Percentiles rank a stretch among this genome's conserved stretches.
These are phyloP conservation scores for Drosophila limbata DNA, from an alignment of 2,888 invertebrate species.

Conservation along the genomic window DNA sequence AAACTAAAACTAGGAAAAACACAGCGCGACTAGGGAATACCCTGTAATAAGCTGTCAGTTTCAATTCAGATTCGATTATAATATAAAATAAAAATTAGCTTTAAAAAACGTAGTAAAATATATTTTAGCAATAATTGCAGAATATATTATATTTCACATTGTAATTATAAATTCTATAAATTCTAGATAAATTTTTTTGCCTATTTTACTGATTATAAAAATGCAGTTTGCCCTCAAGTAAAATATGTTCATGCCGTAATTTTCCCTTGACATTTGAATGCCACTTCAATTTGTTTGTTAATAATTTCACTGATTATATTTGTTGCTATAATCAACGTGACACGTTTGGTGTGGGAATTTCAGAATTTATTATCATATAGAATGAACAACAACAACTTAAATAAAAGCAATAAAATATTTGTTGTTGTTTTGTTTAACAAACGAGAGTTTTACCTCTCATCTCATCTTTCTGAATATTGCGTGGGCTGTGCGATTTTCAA, in stretches of 20 bases:
- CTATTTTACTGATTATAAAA: background rate
- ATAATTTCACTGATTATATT: conserved; percentile 21
- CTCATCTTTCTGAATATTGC: conserved; percentile 9
- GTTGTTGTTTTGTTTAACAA: conserved; percentile 1
- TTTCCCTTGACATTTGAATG: conserved; percentile 36
- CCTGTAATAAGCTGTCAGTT: too few relatives aligned
- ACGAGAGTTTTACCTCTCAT: conserved; percentile 19
- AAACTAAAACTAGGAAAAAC: background rate
- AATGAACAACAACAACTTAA: conserved; percentile 7
- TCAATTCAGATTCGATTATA: too few relatives aligned
- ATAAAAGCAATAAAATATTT: conserved; percentile 26
- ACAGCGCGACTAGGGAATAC: background rate
- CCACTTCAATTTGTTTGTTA: conserved; percentile 6
- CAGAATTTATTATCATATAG: conserved; percentile 11
- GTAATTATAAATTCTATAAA: background rate
- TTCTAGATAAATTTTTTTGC: background rate
- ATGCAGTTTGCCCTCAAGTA: background rate
- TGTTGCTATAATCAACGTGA: background rate
- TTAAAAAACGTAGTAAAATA: background rate
- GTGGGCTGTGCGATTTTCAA: conserved; percentile 58
- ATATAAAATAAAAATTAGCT: too few relatives aligned
- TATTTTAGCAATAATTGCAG: background rate
- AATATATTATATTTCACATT: too few relatives aligned
- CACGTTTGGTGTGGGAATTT: conserved; percentile 33
- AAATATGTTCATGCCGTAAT: background rate